Conservation (phyloP, 2,113 vertebrate species). For the Phasianus colchicus region DNA sequence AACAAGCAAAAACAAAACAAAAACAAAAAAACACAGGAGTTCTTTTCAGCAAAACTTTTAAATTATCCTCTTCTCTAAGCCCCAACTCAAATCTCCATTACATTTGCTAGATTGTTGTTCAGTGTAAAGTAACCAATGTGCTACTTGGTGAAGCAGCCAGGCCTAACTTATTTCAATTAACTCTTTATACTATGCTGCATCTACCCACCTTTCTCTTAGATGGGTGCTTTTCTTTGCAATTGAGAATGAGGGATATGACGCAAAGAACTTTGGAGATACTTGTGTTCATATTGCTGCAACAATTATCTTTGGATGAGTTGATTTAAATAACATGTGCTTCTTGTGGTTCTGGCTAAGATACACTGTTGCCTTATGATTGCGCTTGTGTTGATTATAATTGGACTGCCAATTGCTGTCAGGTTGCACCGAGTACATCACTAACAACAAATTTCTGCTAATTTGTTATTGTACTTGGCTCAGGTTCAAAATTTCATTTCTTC, state of each 20-base stretch:
- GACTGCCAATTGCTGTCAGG: conserved; percentile 3
- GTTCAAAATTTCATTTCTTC: background rate
- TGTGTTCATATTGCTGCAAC: background rate
- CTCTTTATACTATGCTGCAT: background rate
- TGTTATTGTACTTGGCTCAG: background rate
- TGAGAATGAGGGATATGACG: background rate
- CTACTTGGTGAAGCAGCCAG: background rate
- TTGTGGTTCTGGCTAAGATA: background rate
- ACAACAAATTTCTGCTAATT: background rate
- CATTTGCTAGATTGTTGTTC: background rate
- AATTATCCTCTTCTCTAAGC: background rate
- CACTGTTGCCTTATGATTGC: background rate
- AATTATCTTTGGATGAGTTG: background rate
- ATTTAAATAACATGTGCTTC: background rate
- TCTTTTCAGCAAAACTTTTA: background rate
- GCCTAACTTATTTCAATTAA: background rate
- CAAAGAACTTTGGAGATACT: background rate
- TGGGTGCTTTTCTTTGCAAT: background rate
- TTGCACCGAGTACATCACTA: background rate
- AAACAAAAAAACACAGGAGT: background rate
- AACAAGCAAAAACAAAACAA: too few relatives aligned
- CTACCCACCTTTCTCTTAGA: background rate
- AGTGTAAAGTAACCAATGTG: background rate
- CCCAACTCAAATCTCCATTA: background rate
- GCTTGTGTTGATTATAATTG: conserved; percentile 33